Percentiles rank a stretch among this genome's conserved stretches.
Conservation (phyloP, 2,113 vertebrate genomes). For the Nestor notabilis region DNA sequence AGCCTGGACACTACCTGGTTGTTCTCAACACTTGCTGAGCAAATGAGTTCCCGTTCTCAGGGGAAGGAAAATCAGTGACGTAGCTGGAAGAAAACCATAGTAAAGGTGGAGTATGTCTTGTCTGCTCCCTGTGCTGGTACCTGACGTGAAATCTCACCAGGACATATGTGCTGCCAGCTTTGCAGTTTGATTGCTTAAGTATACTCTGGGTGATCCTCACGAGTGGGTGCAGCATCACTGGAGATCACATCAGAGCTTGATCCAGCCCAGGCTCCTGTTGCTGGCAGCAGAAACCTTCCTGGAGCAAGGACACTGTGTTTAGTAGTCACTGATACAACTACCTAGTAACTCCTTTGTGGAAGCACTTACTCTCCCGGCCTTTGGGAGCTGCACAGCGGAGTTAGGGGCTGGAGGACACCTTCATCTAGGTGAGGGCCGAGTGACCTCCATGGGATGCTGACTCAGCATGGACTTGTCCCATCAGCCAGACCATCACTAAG, state of each 20-base stretch:
- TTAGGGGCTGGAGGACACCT: neutral
- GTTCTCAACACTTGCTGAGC: neutral
- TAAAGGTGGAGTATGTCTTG: neutral
- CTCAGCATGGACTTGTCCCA: neutral
- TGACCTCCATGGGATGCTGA: neutral
- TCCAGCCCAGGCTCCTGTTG: neutral
- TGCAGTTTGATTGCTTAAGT: neutral
- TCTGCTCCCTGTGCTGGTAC: neutral
- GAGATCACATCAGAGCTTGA: neutral
- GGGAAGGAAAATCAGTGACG: neutral
- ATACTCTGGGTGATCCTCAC: neutral
- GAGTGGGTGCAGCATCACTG: neutral
- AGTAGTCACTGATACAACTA: fast-evolving
- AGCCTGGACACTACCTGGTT: neutral
- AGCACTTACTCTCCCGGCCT: fast-evolving
- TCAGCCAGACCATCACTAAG: fast-evolving
- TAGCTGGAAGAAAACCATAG: fast-evolving
- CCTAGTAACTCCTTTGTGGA: fast-evolving
- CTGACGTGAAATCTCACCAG: neutral
- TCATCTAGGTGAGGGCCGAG: neutral
- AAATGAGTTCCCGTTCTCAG: neutral
- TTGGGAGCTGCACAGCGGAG: neutral
- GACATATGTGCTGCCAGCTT: fast-evolving
- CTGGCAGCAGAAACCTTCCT: neutral
- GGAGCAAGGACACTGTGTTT: fast-evolving